A percentile compares a stretch with the other conserved stretches of the same genome.
These are phyloP conservation scores for Tyrophagus putrescentiae DNA, from an alignment of 1,140 invertebrate species.

Conservation along the genomic window DNA sequence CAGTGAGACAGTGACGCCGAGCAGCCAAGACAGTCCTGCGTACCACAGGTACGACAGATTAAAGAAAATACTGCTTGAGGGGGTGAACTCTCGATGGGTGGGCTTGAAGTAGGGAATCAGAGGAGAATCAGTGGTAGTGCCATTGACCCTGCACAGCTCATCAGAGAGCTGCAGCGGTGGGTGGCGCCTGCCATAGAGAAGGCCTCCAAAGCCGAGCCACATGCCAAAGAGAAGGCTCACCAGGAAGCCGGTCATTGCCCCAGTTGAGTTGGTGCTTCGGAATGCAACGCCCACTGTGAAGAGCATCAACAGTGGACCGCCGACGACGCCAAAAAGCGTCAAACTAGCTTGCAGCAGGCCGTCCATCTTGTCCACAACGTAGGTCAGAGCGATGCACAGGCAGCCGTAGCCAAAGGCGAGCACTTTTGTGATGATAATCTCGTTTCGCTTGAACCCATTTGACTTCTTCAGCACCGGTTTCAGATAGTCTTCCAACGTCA, in stretches of 20 bases:
- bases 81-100: background rate
- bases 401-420: conserved; percentile 45
- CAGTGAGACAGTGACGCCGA: conserved; percentile 49
- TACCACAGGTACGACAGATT: conserved; percentile 79
- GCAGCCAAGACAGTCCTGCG: conserved; percentile 48
- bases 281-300: conserved; percentile 56
- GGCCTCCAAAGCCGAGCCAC: conserved; percentile 64
- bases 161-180: background rate
- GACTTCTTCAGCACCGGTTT: conserved; percentile 31
- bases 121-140: conserved; percentile 19
- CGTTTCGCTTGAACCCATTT: background rate
- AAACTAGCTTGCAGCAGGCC: conserved; percentile 55
- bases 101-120: background rate
- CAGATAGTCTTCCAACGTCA: conserved; percentile 68
- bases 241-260: conserved; percentile 49
- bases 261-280: conserved; percentile 29
- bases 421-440: conserved; percentile 25
- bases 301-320: conserved; percentile 59
- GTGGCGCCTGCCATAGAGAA: conserved; percentile 13
- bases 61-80: conserved; percentile 37
- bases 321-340: conserved; percentile 61
- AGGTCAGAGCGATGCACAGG: conserved; percentile 52
- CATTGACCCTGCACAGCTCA: background rate
- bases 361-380: conserved; percentile 53
- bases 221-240: conserved; percentile 50